These are phyloP conservation scores for Eretmochelys imbricata DNA, from an alignment of 2,113 vertebrate genomes.

Conservation along the genomic window DNA sequence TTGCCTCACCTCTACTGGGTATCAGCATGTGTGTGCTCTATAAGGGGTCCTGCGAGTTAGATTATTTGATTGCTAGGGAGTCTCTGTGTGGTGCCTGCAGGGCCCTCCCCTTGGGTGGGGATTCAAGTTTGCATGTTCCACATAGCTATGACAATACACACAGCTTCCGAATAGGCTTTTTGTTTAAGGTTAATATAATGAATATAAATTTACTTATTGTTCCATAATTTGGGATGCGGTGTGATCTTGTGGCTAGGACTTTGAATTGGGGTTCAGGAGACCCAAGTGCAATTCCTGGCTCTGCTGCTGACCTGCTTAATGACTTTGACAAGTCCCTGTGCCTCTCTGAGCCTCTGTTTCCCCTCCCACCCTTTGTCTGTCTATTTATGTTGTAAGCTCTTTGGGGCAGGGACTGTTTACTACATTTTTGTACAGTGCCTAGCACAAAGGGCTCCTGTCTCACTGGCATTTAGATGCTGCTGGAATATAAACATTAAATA, in stretches of 20 bases:
- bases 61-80: background rate
- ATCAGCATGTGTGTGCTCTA: background rate
- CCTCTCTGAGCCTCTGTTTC: background rate
- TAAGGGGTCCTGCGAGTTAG: background rate
- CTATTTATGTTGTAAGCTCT: background rate
- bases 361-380: background rate
- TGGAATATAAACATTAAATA: background rate
- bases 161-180: background rate
- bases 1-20: background rate
- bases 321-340: background rate
- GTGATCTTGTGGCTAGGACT: background rate
- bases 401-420: background rate
- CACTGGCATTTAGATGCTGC: background rate
- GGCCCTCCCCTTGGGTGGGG: background rate
- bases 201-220: background rate
- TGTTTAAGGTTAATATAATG: background rate
- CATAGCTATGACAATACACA: background rate
- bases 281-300: background rate
- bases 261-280: background rate
- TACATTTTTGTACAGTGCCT: background rate
- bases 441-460: background rate
- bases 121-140: background rate
- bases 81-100: background rate
- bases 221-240: background rate
- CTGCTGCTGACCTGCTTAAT: background rate